Base-by-base conservation (phyloP, 2,113 vertebrate species). In the Acinonyx jubatus region DNA sequence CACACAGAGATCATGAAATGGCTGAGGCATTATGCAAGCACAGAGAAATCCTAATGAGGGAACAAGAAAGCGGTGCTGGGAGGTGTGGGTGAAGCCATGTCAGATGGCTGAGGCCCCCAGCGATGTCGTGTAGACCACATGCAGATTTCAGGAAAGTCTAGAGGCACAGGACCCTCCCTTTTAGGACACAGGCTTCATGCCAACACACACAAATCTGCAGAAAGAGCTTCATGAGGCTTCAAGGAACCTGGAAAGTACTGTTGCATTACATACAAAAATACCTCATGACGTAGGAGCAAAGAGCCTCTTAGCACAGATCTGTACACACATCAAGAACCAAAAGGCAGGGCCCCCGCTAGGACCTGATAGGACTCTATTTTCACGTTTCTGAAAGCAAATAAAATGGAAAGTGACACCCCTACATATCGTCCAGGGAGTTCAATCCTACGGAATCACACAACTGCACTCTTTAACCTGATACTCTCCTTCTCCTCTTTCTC, bases 51-150 rank as follows among this genome's bases (percentile, higher is more conserved):
- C n/a, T 48, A 21, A 27, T 7, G 38, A 68, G 69, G 33, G 38
- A 66, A 12, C 15, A 21, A 63, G 66, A 36, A 55, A 79, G 31
- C 13, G 2, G 3, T 1, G 0, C 45, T 41, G 18, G 16, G 11
- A 74, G 36, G 31, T 19, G 16, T 29, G 45, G 27, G 21, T 1
- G 48, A 45, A 68, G 52, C n/a, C 23, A 19, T 18, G 81, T 27
- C 29, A 7, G 23, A 57, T 1, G 10, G n/a, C 14, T 19, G 5
- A 38, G 0, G n/a, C 1, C 19, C 27, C 65, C 81, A 48, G 94
- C 27, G 73, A 36, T 0, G 2, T 4, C 5, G 27, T 1, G 29
- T 3, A 45, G 76, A 23, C 21, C 48, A 25, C 0, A 7, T 4
- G 21, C 1, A 31, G 38, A n/a, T 48, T 55, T 63, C 52, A 45